These are phyloP conservation scores for Caenorhabditis brenneri DNA, from an alignment of 1,140 invertebrate genomes.

Conservation along the genomic window DNA sequence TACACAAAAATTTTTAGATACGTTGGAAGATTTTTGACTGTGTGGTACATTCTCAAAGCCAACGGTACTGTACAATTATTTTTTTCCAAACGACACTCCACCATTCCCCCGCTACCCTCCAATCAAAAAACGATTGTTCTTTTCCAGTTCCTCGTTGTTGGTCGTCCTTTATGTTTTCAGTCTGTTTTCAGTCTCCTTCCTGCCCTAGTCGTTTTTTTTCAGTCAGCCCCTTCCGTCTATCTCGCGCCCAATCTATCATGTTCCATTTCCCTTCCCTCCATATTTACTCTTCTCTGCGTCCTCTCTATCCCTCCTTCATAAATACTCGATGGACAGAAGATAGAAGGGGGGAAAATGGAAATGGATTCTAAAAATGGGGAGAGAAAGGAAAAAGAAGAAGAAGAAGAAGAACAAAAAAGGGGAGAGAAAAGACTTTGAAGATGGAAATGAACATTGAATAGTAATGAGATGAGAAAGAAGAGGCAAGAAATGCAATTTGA, in stretches of 20 bases:
- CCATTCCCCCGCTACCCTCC: too few relatives aligned
- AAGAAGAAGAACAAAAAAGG: neutral
- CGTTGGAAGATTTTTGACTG: too few relatives aligned
- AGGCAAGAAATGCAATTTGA: too few relatives aligned
- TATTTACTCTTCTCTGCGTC: neutral
- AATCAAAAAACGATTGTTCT: too few relatives aligned
- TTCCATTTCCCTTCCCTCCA: neutral
- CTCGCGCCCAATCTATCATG: neutral
- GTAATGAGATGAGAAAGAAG: too few relatives aligned
- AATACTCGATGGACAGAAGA: neutral
- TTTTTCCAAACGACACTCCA: too few relatives aligned
- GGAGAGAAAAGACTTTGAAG: too few relatives aligned
- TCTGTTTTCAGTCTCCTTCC: neutral
- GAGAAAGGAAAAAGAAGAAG: neutral
- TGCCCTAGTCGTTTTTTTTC: too few relatives aligned
- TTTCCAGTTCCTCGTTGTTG: neutral
- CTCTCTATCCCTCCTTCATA: neutral
- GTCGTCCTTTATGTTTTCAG: neutral
- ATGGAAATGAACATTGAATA: too few relatives aligned
- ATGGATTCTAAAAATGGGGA: neutral
- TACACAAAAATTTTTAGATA: too few relatives aligned
- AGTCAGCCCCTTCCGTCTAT: neutral
- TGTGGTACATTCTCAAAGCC: too few relatives aligned
- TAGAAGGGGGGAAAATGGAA: neutral
- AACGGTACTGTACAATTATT: too few relatives aligned